Conservation (phyloP, 2,797 vertebrate genomes). For the Sphaeramia orbicularis region DNA sequence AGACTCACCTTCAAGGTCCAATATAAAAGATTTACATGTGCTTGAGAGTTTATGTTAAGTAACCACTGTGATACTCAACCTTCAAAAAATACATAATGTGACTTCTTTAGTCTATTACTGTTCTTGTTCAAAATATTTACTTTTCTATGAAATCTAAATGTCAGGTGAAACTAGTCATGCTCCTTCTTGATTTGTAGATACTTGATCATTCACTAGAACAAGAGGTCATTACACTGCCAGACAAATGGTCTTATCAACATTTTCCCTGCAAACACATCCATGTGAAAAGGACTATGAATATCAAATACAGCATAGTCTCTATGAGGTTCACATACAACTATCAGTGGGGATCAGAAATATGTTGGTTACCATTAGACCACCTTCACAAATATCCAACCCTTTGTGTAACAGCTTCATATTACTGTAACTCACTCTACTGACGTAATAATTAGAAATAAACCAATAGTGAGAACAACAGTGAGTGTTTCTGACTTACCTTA, state of each 20-base stretch:
- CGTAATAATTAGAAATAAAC: not conserved
- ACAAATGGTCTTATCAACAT: not conserved
- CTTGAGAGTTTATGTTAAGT: too few species aligned
- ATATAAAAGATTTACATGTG: too few species aligned
- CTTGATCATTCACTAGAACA: not conserved
- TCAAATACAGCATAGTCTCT: not conserved
- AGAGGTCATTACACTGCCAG: not conserved
- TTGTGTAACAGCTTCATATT: too few species aligned
- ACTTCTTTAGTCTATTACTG: not conserved
- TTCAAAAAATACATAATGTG: not conserved
- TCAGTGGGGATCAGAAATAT: not conserved
- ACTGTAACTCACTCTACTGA: too few species aligned
- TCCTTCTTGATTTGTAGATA: not conserved
- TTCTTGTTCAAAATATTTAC: not conserved
- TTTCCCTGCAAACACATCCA: not conserved
- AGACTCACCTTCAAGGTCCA: not conserved
- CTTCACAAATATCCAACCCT: too few species aligned
- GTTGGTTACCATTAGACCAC: not conserved
- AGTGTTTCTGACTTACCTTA: constrained; percentile 86
- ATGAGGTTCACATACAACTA: not conserved
- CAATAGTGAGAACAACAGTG: too few species aligned
- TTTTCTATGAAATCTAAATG: constrained; percentile 1
- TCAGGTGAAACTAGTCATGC: not conserved
- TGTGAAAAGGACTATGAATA: not conserved
- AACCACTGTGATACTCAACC: too few species aligned